Conservation (phyloP, 2,888 invertebrate genomes). For the Drosophila diplacantha region DNA sequence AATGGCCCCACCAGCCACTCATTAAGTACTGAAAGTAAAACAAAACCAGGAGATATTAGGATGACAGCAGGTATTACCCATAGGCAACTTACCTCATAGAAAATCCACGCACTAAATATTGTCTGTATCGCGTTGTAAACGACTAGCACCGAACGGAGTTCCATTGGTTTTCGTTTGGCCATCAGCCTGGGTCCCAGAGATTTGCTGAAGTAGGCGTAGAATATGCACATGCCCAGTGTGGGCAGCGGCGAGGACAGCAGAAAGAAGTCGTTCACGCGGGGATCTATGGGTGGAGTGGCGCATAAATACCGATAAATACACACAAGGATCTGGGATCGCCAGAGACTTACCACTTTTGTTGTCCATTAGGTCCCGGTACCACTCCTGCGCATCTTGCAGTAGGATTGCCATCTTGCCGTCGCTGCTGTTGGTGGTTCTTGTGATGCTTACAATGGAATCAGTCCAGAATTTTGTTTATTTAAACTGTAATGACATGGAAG, state of each 20-base stretch:
- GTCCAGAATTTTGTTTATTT: conserved; percentile 6
- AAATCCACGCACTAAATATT: conserved; percentile 92
- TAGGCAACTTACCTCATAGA: conserved; percentile 87
- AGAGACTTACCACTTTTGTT: conserved; percentile 82
- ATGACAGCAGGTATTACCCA: too few species aligned
- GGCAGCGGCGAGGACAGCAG: conserved; percentile 94
- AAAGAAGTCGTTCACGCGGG: conserved; percentile 91
- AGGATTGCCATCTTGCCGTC: conserved; percentile 70
- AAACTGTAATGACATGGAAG: conserved; percentile 8
- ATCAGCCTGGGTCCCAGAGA: conserved; percentile 90
- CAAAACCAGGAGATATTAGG: too few species aligned
- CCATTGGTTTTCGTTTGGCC: conserved; percentile 93
- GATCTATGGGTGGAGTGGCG: conserved; percentile 81
- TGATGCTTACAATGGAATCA: conserved; percentile 10
- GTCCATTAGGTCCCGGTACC: conserved; percentile 86
- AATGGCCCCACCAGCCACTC: conserved; percentile 88
- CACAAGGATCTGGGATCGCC: not conserved
- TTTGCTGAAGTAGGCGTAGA: conserved; percentile 90
- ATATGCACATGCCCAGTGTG: conserved; percentile 88
- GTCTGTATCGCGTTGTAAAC: conserved; percentile 94
- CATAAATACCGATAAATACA: not conserved
- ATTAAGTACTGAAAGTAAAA: conserved; percentile 79
- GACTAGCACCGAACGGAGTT: conserved; percentile 87
- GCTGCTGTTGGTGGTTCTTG: conserved; percentile 6
- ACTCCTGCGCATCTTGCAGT: conserved; percentile 78